Conservation (phyloP, 2,113 vertebrate species). For the Crotophaga sulcirostris region DNA sequence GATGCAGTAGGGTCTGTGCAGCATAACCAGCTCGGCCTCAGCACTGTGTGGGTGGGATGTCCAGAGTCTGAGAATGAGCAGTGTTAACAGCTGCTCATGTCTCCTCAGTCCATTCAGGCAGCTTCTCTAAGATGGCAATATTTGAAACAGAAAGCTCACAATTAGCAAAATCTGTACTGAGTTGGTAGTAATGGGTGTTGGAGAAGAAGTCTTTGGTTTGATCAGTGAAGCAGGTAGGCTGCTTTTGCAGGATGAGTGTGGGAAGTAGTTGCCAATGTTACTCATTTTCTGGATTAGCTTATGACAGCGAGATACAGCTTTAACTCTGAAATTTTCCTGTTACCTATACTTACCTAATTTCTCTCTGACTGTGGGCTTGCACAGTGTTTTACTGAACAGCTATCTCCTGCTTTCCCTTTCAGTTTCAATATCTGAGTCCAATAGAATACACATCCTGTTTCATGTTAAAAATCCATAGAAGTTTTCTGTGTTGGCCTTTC, state of each 20-base stretch:
- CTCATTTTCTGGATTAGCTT: not conserved
- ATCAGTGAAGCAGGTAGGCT: not conserved
- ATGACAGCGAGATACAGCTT: not conserved
- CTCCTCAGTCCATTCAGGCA: not conserved
- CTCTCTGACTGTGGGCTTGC: not conserved
- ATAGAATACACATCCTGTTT: not conserved
- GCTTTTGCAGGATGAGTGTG: not conserved
- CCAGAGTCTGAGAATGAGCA: not conserved
- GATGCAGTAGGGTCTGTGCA: not conserved
- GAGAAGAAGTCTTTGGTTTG: not conserved
- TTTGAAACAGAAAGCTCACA: not conserved
- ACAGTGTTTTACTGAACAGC: not conserved
- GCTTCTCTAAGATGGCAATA: conserved; percentile 43
- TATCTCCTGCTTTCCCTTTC: not conserved
- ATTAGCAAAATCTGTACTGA: not conserved
- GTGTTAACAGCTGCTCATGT: not conserved
- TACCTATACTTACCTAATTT: not conserved
- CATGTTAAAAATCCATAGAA: not conserved
- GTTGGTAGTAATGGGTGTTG: not conserved
- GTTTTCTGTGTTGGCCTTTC: not conserved
- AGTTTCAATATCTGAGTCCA: not conserved
- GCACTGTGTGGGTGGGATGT: not conserved
- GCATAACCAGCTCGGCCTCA: not conserved
- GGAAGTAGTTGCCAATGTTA: not conserved
- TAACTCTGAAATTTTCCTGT: not conserved